phyloP scores from a whole-genome alignment of 2,113 vertebrate genomes.

The Centropus unirufus region DNA sequence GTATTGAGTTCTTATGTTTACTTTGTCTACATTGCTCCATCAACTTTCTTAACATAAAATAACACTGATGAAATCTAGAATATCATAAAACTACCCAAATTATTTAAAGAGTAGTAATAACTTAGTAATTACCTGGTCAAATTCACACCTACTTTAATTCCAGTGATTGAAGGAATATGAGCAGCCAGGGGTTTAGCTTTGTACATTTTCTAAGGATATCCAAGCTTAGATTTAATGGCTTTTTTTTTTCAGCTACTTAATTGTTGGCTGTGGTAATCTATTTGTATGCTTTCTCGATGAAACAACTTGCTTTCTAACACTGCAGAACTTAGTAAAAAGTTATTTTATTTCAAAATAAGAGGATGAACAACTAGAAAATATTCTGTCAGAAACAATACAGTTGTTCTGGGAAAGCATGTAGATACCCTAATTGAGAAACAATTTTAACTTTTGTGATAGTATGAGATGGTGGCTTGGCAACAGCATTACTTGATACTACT shows the following conservation, averaged over 20 bases:
- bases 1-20: not conserved
- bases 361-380: not conserved
- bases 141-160: not conserved
- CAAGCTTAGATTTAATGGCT: not conserved
- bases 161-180: not conserved
- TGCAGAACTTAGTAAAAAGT: not conserved
- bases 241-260: not conserved
- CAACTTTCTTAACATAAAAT: not conserved
- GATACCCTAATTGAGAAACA: not conserved
- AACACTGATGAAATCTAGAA: not conserved
- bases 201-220: not conserved
- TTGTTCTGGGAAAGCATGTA: not conserved
- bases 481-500: not conserved
- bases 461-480: slow-evolving; percentile 5
- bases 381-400: not conserved
- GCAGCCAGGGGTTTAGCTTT: not conserved
- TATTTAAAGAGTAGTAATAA: not conserved
- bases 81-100: not conserved
- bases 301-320: not conserved
- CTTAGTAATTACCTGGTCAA: not conserved
- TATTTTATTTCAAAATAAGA: not conserved
- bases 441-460: not conserved
- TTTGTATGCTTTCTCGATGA: not conserved
- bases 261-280: not conserved
- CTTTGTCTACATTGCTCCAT: not conserved